Conservation (phyloP, 2,797 vertebrate genomes). For the Bothrops alternatus region DNA sequence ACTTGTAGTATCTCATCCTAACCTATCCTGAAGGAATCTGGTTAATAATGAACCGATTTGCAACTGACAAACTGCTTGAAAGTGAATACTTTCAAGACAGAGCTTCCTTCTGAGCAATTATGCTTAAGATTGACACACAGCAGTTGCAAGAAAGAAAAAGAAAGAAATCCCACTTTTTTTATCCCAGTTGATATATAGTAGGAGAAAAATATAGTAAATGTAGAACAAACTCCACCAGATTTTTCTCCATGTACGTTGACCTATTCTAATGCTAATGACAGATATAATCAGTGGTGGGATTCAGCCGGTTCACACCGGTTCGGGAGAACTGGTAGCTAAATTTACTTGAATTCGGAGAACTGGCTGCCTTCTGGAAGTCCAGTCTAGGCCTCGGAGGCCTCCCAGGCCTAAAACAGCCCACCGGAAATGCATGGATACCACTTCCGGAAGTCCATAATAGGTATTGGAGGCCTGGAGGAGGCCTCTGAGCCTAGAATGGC, state of each 20-base stretch:
- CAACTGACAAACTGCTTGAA: not conserved
- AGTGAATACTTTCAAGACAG: not conserved
- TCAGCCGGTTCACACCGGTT: too few relatives aligned
- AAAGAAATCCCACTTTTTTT: not conserved
- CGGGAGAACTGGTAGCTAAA: too few relatives aligned
- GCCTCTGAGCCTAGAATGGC: too few relatives aligned
- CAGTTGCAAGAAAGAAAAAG: not conserved
- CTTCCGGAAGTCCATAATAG: too few relatives aligned
- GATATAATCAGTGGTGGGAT: not conserved
- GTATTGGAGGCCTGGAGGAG: too few relatives aligned
- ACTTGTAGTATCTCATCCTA: not conserved
- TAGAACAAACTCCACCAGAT: constrained; percentile 2
- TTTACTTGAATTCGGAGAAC: too few relatives aligned
- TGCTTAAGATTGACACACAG: not conserved
- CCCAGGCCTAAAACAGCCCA: too few relatives aligned
- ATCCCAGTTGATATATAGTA: constrained; percentile 38
- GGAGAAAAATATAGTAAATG: constrained; percentile 21
- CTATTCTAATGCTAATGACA: not conserved
- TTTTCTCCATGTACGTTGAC: not conserved
- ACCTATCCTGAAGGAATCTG: not conserved
- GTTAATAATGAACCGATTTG: not conserved
- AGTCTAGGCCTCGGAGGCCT: too few relatives aligned
- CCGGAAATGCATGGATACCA: too few relatives aligned
- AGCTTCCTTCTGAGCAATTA: not conserved
- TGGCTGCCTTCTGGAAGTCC: too few relatives aligned